Evolutionary conservation across 92 coral and sea anemone species (phyloP), one percentile per base, ranked within the genome.

Genomic region (Actinostola sp.): DNA sequence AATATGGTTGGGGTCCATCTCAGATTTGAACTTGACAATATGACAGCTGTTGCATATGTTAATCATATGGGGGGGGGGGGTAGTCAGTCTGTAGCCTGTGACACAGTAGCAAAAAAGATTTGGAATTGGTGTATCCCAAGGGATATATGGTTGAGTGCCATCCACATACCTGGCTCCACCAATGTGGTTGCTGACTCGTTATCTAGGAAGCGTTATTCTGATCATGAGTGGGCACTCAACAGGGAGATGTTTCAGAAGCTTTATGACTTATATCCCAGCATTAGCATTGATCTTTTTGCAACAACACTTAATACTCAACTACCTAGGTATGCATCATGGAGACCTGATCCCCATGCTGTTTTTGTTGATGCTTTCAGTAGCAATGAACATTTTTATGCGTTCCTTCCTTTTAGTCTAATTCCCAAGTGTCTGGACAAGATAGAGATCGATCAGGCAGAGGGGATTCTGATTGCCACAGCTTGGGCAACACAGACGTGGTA

Each of bases 401-500:
- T 36, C 11, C 42, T 72, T 61, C 30, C 12, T 62, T 33, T 62
- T 31, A 39, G 63, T 65, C 51, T 71, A 45, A 29, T 35, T 75
- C 33, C 62, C 63, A 50, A 72, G 54, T 36, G 42, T 11, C 42
- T 42, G 60, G 34, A 52, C 65, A 73, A 80, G 46, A 80, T 82
- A 34, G 31, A 27, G 25, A 0, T 23, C 0, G 82, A 75, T 7
- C 69, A 65, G 39, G 65, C 86, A 17, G 65, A 80, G 49, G 76
- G 66, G 31, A 25, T 54, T 13, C 25, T 49, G 42, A 42, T 68
- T 19, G 77, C 56, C 48, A 82, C 75, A 46, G 86, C 41, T 20
- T 81, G 86, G 86, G 73, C 86, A 27, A 75, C 82, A 2, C 82
- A 66, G 41, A 64, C 76, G 7, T 81, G 82, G 86, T 75, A 75